Evolutionary conservation across 2,888 invertebrate species (phyloP).

Genomic region (Agonopterix arenella): DNA sequence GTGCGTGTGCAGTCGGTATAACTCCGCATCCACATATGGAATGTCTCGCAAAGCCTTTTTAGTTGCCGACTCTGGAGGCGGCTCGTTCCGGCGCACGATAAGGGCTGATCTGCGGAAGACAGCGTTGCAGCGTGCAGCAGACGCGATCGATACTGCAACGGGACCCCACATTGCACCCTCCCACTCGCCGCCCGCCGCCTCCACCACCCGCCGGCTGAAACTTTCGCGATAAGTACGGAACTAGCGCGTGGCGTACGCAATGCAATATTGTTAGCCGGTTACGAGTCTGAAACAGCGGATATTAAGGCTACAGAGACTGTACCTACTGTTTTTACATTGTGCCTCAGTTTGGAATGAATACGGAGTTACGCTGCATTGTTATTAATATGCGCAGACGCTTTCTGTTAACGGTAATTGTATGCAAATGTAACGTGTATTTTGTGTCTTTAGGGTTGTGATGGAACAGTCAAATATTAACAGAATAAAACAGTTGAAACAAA

Average conservation of each 20-base stretch:
- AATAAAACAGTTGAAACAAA: too few species aligned
- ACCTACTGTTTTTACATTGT: constrained; percentile 63
- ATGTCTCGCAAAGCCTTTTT: constrained; percentile 54
- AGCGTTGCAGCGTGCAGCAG: constrained; percentile 69
- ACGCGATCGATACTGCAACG: constrained; percentile 73
- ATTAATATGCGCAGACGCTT: constrained; percentile 35
- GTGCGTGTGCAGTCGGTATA: constrained; percentile 33
- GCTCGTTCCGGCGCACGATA: constrained; percentile 64
- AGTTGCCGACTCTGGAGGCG: constrained; percentile 34
- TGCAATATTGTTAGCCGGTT: constrained; percentile 75
- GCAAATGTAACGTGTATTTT: constrained; percentile 2
- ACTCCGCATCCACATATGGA: constrained; percentile 8
- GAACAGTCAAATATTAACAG: too few species aligned
- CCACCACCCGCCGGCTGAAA: constrained; percentile 54
- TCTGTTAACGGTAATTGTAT: constrained; percentile 13
- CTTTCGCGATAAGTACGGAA: constrained; percentile 75
- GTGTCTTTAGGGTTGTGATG: background rate
- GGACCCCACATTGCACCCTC: constrained; percentile 18
- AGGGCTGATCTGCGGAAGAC: constrained; percentile 74
- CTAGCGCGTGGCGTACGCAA: constrained; percentile 75
- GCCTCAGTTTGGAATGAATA: constrained; percentile 58
- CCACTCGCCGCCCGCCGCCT: constrained; percentile 18
- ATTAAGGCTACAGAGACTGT: constrained; percentile 66
- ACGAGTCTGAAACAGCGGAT: constrained; percentile 73
- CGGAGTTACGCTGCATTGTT: constrained; percentile 54